Conservation (phyloP, 2,888 invertebrate species). For the Volucella inflata region DNA sequence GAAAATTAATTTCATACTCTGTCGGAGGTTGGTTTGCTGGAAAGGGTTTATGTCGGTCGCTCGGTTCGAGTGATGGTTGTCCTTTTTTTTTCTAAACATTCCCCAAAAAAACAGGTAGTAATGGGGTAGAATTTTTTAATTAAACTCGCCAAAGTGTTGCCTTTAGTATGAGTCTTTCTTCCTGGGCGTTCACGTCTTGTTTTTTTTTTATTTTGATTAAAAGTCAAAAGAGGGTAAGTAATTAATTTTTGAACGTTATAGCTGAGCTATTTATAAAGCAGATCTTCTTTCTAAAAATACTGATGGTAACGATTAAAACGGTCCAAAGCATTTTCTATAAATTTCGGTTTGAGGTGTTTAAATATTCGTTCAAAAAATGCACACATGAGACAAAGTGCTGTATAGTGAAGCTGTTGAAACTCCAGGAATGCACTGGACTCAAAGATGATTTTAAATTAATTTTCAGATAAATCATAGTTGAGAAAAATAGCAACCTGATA, state of each 20-base stretch:
- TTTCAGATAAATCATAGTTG: no score
- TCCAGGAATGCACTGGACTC: no score
- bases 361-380: no score
- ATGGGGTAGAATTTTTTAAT: conserved; percentile 70
- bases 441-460: no score
- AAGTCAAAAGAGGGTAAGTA: conserved; percentile 47
- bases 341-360: no score
- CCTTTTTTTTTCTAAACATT: conserved; percentile 46
- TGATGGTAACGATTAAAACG: conserved; percentile 66
- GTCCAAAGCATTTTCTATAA: conserved; percentile 8
- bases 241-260: conserved; percentile 66
- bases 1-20: conserved; percentile 75
- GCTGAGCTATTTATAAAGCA: conserved; percentile 65
- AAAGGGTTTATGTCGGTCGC: conserved; percentile 41
- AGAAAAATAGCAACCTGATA: no score
- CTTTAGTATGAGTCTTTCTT: conserved; percentile 70
- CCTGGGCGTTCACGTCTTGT: conserved; percentile 26
- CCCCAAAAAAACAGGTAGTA: conserved; percentile 32
- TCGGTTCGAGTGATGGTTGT: conserved; percentile 38
- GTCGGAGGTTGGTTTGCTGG: conserved; percentile 57
- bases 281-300: conserved; percentile 62
- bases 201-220: conserved; percentile 25
- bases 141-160: conserved; percentile 72
- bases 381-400: no score
- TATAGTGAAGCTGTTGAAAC: no score